A percentile compares a stretch with the other conserved stretches of the same genome.
phyloP scores from a whole-genome alignment of 2,113 vertebrate genomes.

The Atractosteus spatula region DNA sequence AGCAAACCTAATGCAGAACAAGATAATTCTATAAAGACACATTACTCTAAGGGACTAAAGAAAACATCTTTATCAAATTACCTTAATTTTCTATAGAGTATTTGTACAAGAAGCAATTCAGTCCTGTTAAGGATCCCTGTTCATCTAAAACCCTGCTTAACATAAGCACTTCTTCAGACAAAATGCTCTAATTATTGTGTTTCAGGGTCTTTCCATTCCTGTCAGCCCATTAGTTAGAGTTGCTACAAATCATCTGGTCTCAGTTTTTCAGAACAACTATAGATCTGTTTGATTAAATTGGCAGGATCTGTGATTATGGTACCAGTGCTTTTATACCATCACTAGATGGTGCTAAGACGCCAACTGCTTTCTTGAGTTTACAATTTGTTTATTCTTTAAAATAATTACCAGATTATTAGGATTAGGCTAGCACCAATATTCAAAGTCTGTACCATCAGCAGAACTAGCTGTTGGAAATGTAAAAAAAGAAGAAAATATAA shows the following conservation, averaged over 20 bases:
- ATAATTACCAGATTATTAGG: not conserved
- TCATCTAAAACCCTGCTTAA: constrained; percentile 1
- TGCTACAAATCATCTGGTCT: constrained; percentile 28
- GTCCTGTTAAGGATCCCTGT: constrained; percentile 17
- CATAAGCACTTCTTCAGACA: not conserved
- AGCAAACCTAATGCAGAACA: constrained; percentile 18
- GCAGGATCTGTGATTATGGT: not conserved
- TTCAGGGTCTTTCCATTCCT: constrained; percentile 1
- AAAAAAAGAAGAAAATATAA: not conserved
- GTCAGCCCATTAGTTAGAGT: constrained; percentile 7
- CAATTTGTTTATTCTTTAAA: not conserved
- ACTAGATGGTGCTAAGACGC: constrained; percentile 51
- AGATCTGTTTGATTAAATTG: constrained; percentile 27
- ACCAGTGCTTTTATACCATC: constrained; percentile 17
- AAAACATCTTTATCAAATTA: constrained; percentile 36
- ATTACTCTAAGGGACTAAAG: constrained; percentile 1
- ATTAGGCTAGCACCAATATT: too few relatives aligned
- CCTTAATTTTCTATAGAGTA: constrained; percentile 24
- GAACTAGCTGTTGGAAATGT: not conserved
- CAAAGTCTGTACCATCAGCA: not conserved
- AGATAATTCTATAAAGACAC: constrained; percentile 22
- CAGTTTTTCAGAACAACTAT: constrained; percentile 39
- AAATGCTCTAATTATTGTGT: constrained; percentile 4
- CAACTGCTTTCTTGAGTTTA: not conserved
- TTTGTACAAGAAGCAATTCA: constrained; percentile 22